These are phyloP conservation scores for Bagarius yarrelli DNA, from an alignment of 2,113 vertebrate species.

Conservation along the genomic window DNA sequence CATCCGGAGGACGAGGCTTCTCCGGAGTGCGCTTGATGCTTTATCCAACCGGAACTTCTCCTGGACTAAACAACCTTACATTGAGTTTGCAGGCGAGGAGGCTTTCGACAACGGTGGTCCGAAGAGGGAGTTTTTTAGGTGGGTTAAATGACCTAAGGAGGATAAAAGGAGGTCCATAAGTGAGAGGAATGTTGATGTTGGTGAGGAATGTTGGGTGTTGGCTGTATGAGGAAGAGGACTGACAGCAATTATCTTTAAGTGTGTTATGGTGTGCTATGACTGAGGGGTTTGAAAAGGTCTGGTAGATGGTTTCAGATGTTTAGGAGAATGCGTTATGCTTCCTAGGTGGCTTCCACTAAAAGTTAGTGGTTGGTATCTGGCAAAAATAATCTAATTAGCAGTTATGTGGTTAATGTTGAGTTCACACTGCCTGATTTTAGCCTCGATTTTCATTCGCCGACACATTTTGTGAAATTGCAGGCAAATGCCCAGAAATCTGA, in stretches of 20 bases:
- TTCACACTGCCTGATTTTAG: no score
- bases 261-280: neutral
- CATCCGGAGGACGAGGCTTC: conserved; percentile 24
- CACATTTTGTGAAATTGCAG: no score
- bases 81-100: conserved; percentile 60
- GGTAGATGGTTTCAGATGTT: neutral
- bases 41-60: conserved; percentile 52
- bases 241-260: neutral
- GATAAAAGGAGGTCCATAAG: no score
- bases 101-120: conserved; percentile 40
- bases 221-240: neutral
- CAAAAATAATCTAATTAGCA: no score
- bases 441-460: no score
- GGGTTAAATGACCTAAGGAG: no score
- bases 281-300: neutral
- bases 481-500: no score
- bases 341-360: no score
- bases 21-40: conserved; percentile 18
- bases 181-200: no score
- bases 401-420: no score
- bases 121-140: conserved; percentile 69
- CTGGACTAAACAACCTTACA: conserved; percentile 52
- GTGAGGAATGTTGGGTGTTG: no score
- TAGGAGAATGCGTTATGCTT: neutral
- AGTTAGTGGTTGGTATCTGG: neutral